phyloP scores from a whole-genome alignment of 2,888 invertebrate genomes.

The Actias luna region DNA sequence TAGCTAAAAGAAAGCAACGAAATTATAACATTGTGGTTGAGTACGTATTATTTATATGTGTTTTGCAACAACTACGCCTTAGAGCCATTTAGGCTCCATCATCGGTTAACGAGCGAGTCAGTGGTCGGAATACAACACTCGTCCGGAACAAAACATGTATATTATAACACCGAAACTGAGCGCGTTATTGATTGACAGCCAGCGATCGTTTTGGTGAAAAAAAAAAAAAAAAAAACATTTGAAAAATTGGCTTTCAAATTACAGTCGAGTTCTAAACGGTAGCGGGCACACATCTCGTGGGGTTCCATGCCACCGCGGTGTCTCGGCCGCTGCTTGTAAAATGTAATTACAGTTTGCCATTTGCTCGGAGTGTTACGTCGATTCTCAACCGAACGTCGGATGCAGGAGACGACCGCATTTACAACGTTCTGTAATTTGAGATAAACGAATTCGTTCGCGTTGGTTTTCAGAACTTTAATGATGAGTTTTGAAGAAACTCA shows the following conservation, averaged over 20 bases:
- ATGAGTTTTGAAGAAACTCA: too few species aligned
- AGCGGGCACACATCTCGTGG: background rate
- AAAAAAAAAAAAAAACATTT: background rate
- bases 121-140: too few species aligned
- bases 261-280: background rate
- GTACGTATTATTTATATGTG: too few species aligned
- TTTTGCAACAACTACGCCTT: too few species aligned
- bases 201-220: background rate
- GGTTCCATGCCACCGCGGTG: constrained; percentile 12
- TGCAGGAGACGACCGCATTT: constrained; percentile 20
- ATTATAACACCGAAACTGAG: too few species aligned
- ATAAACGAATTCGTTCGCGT: background rate
- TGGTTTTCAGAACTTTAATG: too few species aligned
- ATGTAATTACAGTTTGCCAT: constrained; percentile 46
- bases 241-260: background rate
- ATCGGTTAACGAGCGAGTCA: too few species aligned
- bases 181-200: background rate
- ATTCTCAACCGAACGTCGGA: constrained; percentile 24
- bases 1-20: too few species aligned
- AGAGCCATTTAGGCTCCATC: too few species aligned
- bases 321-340: constrained; percentile 44
- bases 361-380: constrained; percentile 35
- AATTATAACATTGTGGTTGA: too few species aligned
- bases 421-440: constrained; percentile 27
- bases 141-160: too few species aligned